Conservation (phyloP, 30 jellyfish, hydroid and myxozoan genomes). For the Morbakka virulenta region DNA sequence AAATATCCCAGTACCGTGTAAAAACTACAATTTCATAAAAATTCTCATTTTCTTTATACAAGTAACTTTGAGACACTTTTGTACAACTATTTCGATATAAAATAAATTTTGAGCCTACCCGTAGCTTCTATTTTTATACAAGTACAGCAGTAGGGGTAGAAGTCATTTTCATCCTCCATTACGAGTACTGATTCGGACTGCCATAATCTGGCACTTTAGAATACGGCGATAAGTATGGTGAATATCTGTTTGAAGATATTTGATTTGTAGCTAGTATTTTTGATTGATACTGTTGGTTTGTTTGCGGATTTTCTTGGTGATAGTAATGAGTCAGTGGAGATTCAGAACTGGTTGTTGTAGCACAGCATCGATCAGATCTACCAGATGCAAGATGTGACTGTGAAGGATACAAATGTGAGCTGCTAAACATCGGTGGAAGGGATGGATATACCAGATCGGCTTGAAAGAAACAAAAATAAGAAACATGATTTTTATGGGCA, state of each 20-base stretch:
- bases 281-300: conserved; percentile 31
- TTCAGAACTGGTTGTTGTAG: conserved; percentile 16
- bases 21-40: too few relatives aligned
- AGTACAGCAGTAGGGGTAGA: too few relatives aligned
- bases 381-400: conserved; percentile 19
- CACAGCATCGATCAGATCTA: conserved; percentile 54
- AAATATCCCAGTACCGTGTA: too few relatives aligned
- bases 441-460: conserved; percentile 46
- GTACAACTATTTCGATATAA: too few relatives aligned
- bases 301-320: conserved; percentile 48
- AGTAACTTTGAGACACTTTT: too few relatives aligned
- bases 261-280: conserved; percentile 37
- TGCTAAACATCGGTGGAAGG: conserved; percentile 17
- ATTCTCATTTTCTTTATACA: too few relatives aligned
- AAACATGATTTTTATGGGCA: too few relatives aligned
- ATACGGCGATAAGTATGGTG: conserved; percentile 41
- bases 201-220: conserved; percentile 18
- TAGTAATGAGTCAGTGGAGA: conserved; percentile 46
- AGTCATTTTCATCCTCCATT: too few relatives aligned
- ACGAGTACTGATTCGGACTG: conserved; percentile 34
- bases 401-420: conserved; percentile 31
- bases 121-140: too few relatives aligned
- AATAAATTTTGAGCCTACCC: too few relatives aligned
- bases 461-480: too few relatives aligned
- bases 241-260: conserved; percentile 34